Evolutionary conservation across 2,113 vertebrate genomes (phyloP).

Genomic region (Oryzias woworae): DNA sequence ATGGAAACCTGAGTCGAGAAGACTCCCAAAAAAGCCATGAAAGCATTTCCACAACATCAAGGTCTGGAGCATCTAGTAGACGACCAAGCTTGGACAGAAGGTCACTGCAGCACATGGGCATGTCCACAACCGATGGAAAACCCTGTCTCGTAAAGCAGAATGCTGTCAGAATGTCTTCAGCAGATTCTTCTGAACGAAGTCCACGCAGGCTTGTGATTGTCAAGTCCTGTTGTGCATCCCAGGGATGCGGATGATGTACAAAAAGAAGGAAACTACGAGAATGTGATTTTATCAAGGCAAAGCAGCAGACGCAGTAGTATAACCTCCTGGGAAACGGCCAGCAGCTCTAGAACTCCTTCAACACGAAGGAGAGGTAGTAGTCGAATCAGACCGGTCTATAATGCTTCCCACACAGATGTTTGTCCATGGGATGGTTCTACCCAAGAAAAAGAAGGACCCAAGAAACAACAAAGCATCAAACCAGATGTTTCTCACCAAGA

Average conservation of each 20-base stretch:
- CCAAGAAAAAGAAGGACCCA: slow-evolving; percentile 40
- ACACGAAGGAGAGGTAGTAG: slow-evolving; percentile 64
- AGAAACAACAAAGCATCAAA: slow-evolving; percentile 49
- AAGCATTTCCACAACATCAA: slow-evolving; percentile 47
- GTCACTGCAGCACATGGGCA: slow-evolving; percentile 61
- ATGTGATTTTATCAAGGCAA: slow-evolving; percentile 65
- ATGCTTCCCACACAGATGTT: slow-evolving; percentile 55
- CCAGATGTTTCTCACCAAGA: slow-evolving; percentile 65
- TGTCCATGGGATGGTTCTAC: slow-evolving; percentile 70
- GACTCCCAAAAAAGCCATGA: slow-evolving; percentile 64
- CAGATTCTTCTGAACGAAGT: slow-evolving; percentile 68
- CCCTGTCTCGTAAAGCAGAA: slow-evolving; percentile 76
- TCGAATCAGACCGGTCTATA: slow-evolving; percentile 47
- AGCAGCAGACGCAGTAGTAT: slow-evolving; percentile 64
- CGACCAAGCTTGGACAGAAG: slow-evolving; percentile 57
- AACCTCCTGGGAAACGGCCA: slow-evolving; percentile 61
- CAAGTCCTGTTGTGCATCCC: slow-evolving; percentile 57
- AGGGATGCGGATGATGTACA: slow-evolving; percentile 64
- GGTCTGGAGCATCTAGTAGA: slow-evolving; percentile 45
- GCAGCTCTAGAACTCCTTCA: slow-evolving; percentile 70
- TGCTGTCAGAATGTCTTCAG: slow-evolving; percentile 69
- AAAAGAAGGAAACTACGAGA: slow-evolving; percentile 59
- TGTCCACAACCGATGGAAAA: slow-evolving; percentile 64
- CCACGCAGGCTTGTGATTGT: slow-evolving; percentile 55
- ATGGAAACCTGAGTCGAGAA: slow-evolving; percentile 43